Conservation (phyloP, 2,888 invertebrate species). For the Erannis defoliaria region DNA sequence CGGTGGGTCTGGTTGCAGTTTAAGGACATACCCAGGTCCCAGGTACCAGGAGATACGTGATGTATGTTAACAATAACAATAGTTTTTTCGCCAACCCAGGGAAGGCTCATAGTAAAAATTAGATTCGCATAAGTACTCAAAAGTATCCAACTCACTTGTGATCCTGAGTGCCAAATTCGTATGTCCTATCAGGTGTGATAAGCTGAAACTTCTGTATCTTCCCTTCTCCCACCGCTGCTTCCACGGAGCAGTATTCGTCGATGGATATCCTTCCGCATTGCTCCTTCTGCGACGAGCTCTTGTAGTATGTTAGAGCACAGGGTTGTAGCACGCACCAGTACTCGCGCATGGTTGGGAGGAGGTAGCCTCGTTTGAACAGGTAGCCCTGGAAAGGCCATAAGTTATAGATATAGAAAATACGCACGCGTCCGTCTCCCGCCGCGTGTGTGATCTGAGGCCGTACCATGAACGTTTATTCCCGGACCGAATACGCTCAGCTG, state of each 20-base stretch:
- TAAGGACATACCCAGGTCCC: too few species aligned
- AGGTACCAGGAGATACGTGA: too few species aligned
- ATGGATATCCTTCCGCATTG: slow-evolving; percentile 89
- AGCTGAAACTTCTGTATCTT: slow-evolving; percentile 88
- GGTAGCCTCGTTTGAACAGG: slow-evolving; percentile 90
- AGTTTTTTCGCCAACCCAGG: too few species aligned
- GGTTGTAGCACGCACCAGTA: slow-evolving; percentile 94
- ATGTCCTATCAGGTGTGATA: slow-evolving; percentile 90
- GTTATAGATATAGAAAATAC: too few species aligned
- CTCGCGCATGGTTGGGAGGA: slow-evolving; percentile 91
- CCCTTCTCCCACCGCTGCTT: slow-evolving; percentile 85
- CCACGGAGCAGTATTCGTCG: slow-evolving; percentile 89
- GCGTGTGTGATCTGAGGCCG: too few species aligned
- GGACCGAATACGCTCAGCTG: too few species aligned
- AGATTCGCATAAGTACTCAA: neutral
- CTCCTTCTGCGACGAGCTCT: slow-evolving; percentile 89
- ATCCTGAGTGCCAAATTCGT: slow-evolving; percentile 91
- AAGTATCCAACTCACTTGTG: slow-evolving; percentile 84
- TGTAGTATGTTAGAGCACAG: slow-evolving; percentile 91
- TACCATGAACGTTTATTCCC: too few species aligned
- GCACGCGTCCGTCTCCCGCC: too few species aligned
- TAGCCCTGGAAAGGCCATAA: slow-evolving; percentile 89
- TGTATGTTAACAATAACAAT: neutral
- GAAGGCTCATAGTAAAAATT: too few species aligned
- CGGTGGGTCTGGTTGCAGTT: too few species aligned